These are phyloP conservation scores for Hydrozoanthus gracilis DNA, from an alignment of 92 coral and sea anemone species.

Conservation along the genomic window DNA sequence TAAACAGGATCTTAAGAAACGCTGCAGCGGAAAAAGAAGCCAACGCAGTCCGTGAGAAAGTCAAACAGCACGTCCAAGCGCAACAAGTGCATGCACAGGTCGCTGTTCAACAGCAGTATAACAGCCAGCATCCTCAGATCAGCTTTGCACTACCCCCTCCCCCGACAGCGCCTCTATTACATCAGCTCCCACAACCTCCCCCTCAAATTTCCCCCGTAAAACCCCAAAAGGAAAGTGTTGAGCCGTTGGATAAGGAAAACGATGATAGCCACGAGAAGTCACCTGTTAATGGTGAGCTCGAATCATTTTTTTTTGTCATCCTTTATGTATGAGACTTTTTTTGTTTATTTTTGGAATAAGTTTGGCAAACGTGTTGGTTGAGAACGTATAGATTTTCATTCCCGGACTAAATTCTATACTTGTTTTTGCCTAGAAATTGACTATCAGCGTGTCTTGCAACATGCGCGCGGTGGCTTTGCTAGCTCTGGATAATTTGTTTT, in stretches of 20 bases:
- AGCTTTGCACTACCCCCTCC: conserved; percentile 90
- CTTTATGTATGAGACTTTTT: no score
- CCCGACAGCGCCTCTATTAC: conserved; percentile 69
- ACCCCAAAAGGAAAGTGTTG: conserved; percentile 37
- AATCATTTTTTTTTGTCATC: no score
- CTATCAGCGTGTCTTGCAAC: no score
- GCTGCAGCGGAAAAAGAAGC: conserved; percentile 97
- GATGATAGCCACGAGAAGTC: conserved; percentile 11
- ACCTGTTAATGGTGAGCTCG: conserved; percentile 40
- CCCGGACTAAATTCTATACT: no score
- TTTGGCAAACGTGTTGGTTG: no score
- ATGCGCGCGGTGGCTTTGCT: no score
- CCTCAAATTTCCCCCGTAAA: conserved; percentile 42
- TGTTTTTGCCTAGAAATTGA: no score
- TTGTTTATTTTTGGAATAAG: no score
- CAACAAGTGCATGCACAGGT: conserved; percentile 90
- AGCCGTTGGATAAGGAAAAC: conserved; percentile 36
- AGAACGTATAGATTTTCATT: no score
- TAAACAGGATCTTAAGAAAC: conserved; percentile 86
- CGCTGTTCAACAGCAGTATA: conserved; percentile 77
- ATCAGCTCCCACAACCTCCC: conserved; percentile 66
- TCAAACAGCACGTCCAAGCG: conserved; percentile 88
- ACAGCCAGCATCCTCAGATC: conserved; percentile 88
- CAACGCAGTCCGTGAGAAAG: conserved; percentile 91
- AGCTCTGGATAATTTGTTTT: no score